A percentile compares a stretch with the other conserved stretches of the same genome.
These are phyloP conservation scores for Pandemis heparana DNA, from an alignment of 2,888 invertebrate species.

Conservation along the genomic window DNA sequence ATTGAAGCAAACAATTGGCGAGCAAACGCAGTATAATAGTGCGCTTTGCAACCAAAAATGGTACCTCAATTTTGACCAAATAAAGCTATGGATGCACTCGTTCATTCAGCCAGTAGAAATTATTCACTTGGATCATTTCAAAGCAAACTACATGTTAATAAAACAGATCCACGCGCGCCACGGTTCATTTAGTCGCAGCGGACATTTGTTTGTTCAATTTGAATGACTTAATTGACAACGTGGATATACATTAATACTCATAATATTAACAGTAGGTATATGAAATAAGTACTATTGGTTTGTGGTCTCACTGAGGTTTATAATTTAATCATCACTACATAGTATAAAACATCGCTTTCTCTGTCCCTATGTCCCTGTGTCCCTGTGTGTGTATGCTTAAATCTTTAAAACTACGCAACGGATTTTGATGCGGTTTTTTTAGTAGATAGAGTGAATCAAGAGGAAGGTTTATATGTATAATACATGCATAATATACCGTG, in stretches of 20 bases:
- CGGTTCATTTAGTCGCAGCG: slow-evolving; percentile 57
- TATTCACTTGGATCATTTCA: slow-evolving; percentile 55
- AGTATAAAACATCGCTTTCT: no score
- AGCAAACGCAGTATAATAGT: slow-evolving; percentile 30
- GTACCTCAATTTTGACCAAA: slow-evolving; percentile 24
- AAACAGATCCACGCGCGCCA: slow-evolving; percentile 47
- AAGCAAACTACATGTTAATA: slow-evolving; percentile 54
- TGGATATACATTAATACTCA: slow-evolving; percentile 50
- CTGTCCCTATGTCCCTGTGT: no score
- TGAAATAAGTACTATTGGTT: not conserved
- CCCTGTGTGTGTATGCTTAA: no score
- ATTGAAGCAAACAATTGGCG: slow-evolving; percentile 32
- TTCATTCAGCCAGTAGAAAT: slow-evolving; percentile 46
- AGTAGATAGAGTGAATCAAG: no score
- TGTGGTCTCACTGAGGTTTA: not conserved
- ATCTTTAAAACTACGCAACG: no score
- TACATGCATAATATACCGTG: no score
- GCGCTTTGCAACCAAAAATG: slow-evolving; percentile 26
- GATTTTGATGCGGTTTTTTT: no score
- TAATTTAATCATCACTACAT: no score
- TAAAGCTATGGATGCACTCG: slow-evolving; percentile 23
- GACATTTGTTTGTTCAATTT: slow-evolving; percentile 45
- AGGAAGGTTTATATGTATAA: no score
- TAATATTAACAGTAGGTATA: not conserved
- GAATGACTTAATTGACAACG: slow-evolving; percentile 48